Conservation (phyloP, 2,797 vertebrate genomes). For the Pantherophis vulpinus region DNA sequence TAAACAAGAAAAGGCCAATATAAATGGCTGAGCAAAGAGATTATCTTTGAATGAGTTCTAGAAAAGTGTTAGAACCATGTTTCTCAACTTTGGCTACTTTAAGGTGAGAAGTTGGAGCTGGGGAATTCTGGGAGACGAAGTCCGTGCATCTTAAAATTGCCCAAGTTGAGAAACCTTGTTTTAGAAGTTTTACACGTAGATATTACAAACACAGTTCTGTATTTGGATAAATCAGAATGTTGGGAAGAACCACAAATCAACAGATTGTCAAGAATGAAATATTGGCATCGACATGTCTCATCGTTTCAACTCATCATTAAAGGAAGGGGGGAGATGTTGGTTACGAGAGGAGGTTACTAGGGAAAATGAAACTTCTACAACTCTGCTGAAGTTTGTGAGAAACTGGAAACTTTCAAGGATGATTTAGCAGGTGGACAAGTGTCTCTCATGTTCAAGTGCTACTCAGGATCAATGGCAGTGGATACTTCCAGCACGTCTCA, state of each 20-base stretch:
- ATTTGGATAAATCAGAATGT: not conserved
- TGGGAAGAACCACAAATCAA: not conserved
- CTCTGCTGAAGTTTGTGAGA: too few species aligned
- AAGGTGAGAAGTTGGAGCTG: not conserved
- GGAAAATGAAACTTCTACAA: too few species aligned
- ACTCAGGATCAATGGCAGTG: not conserved
- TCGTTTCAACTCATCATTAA: too few species aligned
- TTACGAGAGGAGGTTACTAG: too few species aligned
- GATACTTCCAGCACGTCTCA: not conserved
- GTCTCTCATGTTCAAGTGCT: not conserved
- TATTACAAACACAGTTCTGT: not conserved
- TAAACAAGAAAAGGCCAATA: conserved; percentile 9
- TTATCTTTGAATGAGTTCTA: conserved; percentile 1
- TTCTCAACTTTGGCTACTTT: not conserved
- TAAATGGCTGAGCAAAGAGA: not conserved
- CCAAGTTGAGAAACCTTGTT: not conserved
- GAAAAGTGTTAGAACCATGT: not conserved
- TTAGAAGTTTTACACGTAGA: not conserved
- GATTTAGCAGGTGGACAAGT: too few species aligned
- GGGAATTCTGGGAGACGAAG: not conserved
- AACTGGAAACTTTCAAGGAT: too few species aligned
- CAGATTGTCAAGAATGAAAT: too few species aligned
- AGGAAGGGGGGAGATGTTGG: too few species aligned
- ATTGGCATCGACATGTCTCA: too few species aligned
- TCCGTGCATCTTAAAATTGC: not conserved